A percentile compares a stretch with the other conserved stretches of the same genome.
These are phyloP conservation scores for Thinocorus orbignyianus DNA, from an alignment of 2,113 vertebrate genomes.

Conservation along the genomic window DNA sequence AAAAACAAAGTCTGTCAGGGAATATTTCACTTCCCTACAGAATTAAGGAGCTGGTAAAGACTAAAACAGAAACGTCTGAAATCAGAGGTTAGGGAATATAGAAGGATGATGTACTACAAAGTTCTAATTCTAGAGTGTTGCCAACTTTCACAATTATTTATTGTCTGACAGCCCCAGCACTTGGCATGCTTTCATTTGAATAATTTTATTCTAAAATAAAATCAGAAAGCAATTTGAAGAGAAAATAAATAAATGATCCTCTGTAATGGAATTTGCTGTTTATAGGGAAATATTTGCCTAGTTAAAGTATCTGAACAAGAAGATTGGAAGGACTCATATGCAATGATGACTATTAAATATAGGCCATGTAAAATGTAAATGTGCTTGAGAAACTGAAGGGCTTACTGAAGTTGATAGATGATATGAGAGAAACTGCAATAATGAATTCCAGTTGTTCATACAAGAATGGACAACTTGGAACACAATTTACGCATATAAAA, in stretches of 20 bases:
- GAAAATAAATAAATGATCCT: not conserved
- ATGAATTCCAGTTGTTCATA: not conserved
- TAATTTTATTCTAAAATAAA: not conserved
- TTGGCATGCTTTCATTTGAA: not conserved
- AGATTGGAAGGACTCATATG: not conserved
- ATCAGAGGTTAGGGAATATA: constrained; percentile 27
- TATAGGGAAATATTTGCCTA: not conserved
- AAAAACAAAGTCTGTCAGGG: constrained; percentile 25
- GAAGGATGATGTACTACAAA: not conserved
- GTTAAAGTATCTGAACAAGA: not conserved
- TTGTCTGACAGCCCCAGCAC: not conserved
- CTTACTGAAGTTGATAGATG: not conserved
- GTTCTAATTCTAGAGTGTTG: not conserved
- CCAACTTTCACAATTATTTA: not conserved
- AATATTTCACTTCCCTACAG: constrained; percentile 43
- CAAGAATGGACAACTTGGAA: not conserved
- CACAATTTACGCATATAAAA: not conserved
- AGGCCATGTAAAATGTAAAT: not conserved
- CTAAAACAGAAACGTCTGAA: constrained; percentile 19
- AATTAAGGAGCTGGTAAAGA: constrained; percentile 6
- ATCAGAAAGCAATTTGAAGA: not conserved
- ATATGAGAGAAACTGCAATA: not conserved
- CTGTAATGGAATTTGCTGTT: not conserved
- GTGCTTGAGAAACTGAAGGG: not conserved
- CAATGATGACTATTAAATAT: not conserved